Evolutionary conservation across 2,888 invertebrate genomes (phyloP).

Genomic region (Tinea trinotella): DNA sequence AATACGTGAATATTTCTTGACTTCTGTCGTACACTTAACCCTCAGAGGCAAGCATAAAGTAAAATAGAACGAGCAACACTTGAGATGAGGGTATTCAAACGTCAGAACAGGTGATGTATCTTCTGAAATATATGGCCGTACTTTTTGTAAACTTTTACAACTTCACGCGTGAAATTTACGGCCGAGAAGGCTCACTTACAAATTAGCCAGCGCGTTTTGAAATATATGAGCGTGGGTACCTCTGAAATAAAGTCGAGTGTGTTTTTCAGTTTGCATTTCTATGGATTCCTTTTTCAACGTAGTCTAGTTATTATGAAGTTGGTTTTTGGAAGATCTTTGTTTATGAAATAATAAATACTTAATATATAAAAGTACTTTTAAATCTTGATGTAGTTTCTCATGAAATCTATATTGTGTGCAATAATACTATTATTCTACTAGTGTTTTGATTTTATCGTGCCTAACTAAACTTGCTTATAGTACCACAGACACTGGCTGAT

Average conservation of each 20-base stretch:
- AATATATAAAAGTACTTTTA: no score
- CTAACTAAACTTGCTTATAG: no score
- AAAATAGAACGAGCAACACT: constrained; percentile 47
- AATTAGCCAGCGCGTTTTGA: constrained; percentile 41
- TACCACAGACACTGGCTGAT: no score
- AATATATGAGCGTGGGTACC: constrained; percentile 25
- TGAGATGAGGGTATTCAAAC: constrained; percentile 51
- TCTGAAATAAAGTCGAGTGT: constrained; percentile 4
- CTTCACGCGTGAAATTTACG: constrained; percentile 51
- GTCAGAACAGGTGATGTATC: constrained; percentile 56
- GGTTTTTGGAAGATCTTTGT: no score
- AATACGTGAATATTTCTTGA: background rate
- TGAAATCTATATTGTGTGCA: no score
- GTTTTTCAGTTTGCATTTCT: background rate
- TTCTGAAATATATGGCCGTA: constrained; percentile 51
- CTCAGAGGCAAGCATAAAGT: constrained; percentile 22
- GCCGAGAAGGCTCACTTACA: constrained; percentile 42
- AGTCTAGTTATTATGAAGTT: background rate
- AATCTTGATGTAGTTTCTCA: no score
- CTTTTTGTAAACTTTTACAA: constrained; percentile 56
- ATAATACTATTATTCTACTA: no score
- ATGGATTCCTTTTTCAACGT: background rate
- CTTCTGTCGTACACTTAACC: background rate
- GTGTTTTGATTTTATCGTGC: no score
- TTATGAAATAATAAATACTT: no score